Conservation (phyloP, 2,888 invertebrate species). For the Coronaproctus castanopsis region DNA sequence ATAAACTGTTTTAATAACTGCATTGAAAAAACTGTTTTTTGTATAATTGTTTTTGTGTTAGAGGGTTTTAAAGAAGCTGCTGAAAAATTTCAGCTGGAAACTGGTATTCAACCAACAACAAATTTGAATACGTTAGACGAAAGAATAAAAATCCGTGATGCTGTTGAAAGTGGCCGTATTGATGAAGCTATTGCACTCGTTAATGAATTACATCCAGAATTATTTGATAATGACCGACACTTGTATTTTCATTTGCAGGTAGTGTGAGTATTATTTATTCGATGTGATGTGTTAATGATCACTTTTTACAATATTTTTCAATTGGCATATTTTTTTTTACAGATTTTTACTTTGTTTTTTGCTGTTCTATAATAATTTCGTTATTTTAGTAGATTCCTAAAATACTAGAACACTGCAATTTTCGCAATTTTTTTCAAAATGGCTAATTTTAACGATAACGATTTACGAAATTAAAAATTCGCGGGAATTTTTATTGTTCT, state of each 20-base stretch:
- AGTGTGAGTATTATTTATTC: slow-evolving; percentile 16
- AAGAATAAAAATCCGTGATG: slow-evolving; percentile 75
- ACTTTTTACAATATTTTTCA: background rate
- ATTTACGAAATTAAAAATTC: no score
- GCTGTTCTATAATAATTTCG: background rate
- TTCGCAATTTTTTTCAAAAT: no score
- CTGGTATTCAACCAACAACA: slow-evolving; percentile 58
- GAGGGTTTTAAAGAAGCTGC: slow-evolving; percentile 94
- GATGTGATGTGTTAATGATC: background rate
- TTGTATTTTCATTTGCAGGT: slow-evolving; percentile 88
- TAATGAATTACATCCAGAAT: slow-evolving; percentile 80
- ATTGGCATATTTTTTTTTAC: background rate
- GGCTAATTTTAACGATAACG: no score
- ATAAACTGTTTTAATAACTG: no score
- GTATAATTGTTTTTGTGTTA: no score
- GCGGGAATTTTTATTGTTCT: no score
- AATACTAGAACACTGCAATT: no score
- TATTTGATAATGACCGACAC: slow-evolving; percentile 85
- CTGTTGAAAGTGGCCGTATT: slow-evolving; percentile 78
- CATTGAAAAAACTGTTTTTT: no score
- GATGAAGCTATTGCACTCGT: slow-evolving; percentile 85
- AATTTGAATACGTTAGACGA: slow-evolving; percentile 74
- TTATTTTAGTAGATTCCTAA: background rate
- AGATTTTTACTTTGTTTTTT: background rate
- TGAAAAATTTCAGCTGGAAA: slow-evolving; percentile 86